Base-by-base conservation (phyloP, 2,113 vertebrate genomes). In the Podarcis muralis region DNA sequence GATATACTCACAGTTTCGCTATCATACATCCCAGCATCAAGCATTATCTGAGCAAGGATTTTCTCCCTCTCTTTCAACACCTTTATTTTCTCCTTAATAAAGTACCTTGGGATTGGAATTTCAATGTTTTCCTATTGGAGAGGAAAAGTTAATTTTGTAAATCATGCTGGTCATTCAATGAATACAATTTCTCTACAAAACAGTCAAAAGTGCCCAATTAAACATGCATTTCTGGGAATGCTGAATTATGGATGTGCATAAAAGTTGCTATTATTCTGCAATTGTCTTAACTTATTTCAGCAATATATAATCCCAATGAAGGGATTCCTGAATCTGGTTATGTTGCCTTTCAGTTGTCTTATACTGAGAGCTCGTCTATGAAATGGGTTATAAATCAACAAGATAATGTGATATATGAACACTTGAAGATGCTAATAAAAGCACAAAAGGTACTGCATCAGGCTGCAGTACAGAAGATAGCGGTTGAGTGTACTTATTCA, bases 51-150 rank as follows among this genome's bases (percentile, higher is more conserved):
- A 57, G 96, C 90, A 0, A 98, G 96, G 25, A 95, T 94, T 90
- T 92, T 96, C 89, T 98, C 96, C 85, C 98, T 97, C 91, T 94
- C 95, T 90, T 94, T 97, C 87, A 98, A 88, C 1, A 91, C 94
- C 80, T 96, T 95, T 59, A 97, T 72, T 37, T 96, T 98, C 89
- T 98, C 98, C 84, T 97, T 98, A 89, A 98, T 22, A 88, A 98
- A 98, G 77, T 98, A 98, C 40, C 83, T 97, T 68, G 98, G 98
- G 57, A 98, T 97, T 84, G 98, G 98, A 76, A 98, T 95, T 86
- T 98, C 98, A 87, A 97, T 83, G n/a, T 97, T 96, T 93, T 98
- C 95, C 98, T 98, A 57, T 23, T 75, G 32, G 71, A 90, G 85
- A 93, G 48, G 89, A 91, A 92, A 2, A 62, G 87, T 62, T 79